phyloP scores from a whole-genome alignment of 2,797 vertebrate genomes.

The Kryptopterus vitreolus region DNA sequence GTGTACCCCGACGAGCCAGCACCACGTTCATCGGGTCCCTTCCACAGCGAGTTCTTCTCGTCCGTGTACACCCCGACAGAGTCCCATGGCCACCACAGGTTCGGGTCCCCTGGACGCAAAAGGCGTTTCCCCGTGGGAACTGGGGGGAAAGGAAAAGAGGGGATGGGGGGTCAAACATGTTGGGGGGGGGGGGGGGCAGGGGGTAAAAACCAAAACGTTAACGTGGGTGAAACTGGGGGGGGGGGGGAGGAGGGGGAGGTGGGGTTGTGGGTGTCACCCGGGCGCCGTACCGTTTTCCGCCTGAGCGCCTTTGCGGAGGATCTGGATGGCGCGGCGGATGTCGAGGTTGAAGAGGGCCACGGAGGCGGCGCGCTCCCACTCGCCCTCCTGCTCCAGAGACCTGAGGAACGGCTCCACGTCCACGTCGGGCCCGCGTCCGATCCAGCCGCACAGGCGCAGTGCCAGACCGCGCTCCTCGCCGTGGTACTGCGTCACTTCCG shows the following conservation, averaged over 20 bases:
- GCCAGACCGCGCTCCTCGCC: conserved; percentile 93
- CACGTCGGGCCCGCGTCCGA: conserved; percentile 83
- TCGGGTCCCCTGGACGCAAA: conserved; percentile 83
- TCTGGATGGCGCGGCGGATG: conserved; percentile 94
- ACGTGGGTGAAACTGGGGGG: too few relatives aligned
- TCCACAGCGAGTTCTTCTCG: conserved; percentile 96
- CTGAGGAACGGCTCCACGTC: conserved; percentile 90
- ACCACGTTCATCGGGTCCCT: too few relatives aligned
- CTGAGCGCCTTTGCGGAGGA: conserved; percentile 92
- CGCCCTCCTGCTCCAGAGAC: conserved; percentile 88
- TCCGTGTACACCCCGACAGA: conserved; percentile 95
- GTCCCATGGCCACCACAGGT: conserved; percentile 99
- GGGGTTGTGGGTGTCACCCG: too few relatives aligned
- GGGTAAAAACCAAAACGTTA: too few relatives aligned
- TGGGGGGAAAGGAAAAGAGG: too few relatives aligned
- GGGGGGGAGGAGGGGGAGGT: too few relatives aligned
- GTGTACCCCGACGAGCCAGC: too few relatives aligned
- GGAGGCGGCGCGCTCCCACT: conserved; percentile 95
- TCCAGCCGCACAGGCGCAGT: conserved; percentile 95
- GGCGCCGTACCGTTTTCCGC: conserved; percentile 91
- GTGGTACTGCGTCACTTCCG: conserved; percentile 83
- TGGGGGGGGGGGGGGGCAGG: too few relatives aligned
- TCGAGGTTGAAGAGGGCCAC: conserved; percentile 96
- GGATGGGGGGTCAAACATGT: too few relatives aligned
- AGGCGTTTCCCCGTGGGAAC: too few relatives aligned